Conservation (phyloP, 2,888 invertebrate genomes). For the Harpalus rubripes region DNA sequence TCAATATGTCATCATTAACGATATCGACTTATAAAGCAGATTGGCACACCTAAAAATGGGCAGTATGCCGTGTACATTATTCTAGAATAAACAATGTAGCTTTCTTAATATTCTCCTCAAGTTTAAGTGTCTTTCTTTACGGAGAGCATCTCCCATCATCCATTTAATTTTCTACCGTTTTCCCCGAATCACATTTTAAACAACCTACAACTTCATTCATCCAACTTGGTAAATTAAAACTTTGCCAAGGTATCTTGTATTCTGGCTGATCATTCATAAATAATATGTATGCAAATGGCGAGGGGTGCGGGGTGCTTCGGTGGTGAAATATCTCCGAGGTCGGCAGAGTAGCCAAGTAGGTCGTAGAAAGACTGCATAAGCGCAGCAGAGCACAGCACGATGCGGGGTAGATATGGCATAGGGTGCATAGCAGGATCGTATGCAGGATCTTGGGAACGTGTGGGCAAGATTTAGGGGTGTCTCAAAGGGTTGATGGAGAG, state of each 20-base stretch:
- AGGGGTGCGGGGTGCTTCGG: background rate
- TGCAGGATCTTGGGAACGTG: constrained; percentile 6
- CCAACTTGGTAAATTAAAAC: constrained; percentile 6
- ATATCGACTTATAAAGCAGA: too few species aligned
- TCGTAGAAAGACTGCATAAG: constrained; percentile 13
- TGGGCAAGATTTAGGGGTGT: background rate
- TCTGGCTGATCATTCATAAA: constrained; percentile 56
- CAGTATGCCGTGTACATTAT: too few species aligned
- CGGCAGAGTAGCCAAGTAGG: constrained; percentile 34
- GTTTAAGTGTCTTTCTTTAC: background rate
- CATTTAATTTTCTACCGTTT: background rate
- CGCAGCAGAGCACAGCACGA: background rate
- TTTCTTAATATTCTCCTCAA: background rate
- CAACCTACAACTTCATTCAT: background rate
- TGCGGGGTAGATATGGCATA: background rate
- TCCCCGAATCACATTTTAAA: background rate
- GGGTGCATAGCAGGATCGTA: constrained; percentile 12
- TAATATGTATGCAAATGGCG: constrained; percentile 54
- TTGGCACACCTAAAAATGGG: too few species aligned
- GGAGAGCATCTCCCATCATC: background rate
- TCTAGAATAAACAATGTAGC: background rate
- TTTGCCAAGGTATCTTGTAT: constrained; percentile 19
- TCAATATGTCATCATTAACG: too few species aligned
- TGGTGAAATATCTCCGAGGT: constrained; percentile 27
- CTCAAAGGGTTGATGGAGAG: background rate